Base-by-base conservation (phyloP, 2,888 invertebrate species). In the Pherbina coryleti region DNA sequence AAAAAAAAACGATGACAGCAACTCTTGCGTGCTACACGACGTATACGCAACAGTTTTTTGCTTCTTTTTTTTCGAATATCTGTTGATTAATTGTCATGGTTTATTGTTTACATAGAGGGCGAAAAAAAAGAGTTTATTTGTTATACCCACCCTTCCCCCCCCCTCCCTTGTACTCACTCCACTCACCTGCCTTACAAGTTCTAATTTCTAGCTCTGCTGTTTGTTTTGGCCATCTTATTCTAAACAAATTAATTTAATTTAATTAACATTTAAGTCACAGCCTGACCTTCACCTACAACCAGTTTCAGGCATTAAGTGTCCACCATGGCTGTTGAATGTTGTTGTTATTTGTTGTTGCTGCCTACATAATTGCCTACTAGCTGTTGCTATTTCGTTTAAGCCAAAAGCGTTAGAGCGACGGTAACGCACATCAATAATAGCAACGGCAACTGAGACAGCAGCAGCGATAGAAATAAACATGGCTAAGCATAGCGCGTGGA, bases 191-290 rank as follows among this genome's bases (percentile, higher is more conserved):
- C 49, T 60, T 44, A 31, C 62, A 60, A 60, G 25, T 62, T 34
- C 25, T 55, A 55, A 7, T 55, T 28, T 70, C n/a, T 49, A 53
- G 34, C 57, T 57, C 28, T 22, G 51, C 7, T 11, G n/a, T 73
- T 77, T 67, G 72, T 75, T 66, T 66, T 53, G 69, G 69, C 53
- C 49, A 53, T 28, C 28, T 5, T 57, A 67, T 75, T 66, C 53
- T 51, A 74, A 22, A 74, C 60, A 25, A 51, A 69, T 69, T 31
- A 49, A 69, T 51, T 69, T 51, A 51, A 69, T 69, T 69, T 44
- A 82, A 82, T 82, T 82, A 82, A 77, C 82, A 82, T 82, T 82
- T 79, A 78, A 82, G 81, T 80, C 82, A 82, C 81, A 82, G 78
- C 62, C 72, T 82, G 82, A 82, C 82, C 82, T 82, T 82, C 82